Conservation (phyloP, 2,113 vertebrate species). For the Arvicanthis niloticus region DNA sequence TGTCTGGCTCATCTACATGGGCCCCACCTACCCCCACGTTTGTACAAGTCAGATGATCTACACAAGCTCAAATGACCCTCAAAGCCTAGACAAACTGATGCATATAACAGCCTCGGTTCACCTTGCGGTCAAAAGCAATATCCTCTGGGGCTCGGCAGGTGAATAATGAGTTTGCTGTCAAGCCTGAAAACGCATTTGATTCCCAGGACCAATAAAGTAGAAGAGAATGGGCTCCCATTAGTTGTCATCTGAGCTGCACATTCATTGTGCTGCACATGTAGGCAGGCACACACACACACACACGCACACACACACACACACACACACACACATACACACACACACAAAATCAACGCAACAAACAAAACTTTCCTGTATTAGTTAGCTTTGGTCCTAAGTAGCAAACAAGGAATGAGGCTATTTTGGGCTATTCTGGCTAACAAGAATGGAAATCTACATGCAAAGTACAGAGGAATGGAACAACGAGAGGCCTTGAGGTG, state of each 20-base stretch:
- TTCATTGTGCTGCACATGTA: too few relatives aligned
- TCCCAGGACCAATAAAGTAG: background rate
- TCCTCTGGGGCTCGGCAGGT: background rate
- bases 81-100: background rate
- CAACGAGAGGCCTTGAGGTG: too few relatives aligned
- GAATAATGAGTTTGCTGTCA: background rate
- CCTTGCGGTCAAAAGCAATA: constrained; percentile 1
- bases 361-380: constrained; percentile 35
- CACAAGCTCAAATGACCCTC: background rate
- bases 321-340: background rate
- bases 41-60: background rate
- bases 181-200: background rate
- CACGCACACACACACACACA: background rate
- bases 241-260: background rate
- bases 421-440: constrained; percentile 55
- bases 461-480: background rate
- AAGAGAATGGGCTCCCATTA: background rate
- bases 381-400: background rate
- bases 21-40: background rate
- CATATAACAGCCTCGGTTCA: background rate
- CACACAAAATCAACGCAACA: background rate
- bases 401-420: constrained; percentile 36
- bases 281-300: background rate
- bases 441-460: constrained; percentile 39
- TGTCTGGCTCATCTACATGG: background rate